Base-by-base conservation (phyloP, 1,140 invertebrate genomes). In the Pinna nobilis region DNA sequence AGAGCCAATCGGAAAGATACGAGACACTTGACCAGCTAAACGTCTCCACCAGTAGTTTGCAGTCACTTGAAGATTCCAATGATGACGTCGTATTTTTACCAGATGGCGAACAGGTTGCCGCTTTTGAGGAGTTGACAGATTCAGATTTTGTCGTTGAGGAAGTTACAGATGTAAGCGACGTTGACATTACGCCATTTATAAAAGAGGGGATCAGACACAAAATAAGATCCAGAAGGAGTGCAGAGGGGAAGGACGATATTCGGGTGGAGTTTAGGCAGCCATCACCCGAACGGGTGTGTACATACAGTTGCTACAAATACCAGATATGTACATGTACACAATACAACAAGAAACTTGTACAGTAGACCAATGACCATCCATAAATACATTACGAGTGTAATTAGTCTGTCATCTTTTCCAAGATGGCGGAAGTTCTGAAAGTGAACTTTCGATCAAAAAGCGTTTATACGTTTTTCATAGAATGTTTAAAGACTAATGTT, bases 171-270 rank as follows among this genome's bases (percentile, higher is more conserved):
- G 20, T 33, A 30, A 51, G 30, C n/a, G 39, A 35, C 3, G 50
- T 57, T 5, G 37, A 51, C 3, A 51, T 63, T 3, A 65, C 61
- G 25, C 70, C 70, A 15, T 91, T 97, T 67, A 96, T 97, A 87
- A 97, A 97, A 90, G 95, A 93, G 88, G 92, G 94, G 92, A 91
- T 97, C 82, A 97, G 96, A 90, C 89, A 96, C 75, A 95, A 95
- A 74, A 94, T 97, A 79, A 94, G 96, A 88, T 94, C 93, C 65
- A 96, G 96, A 87, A 92, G 95, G 80, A 93, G 84, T 68, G 82
- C 80, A 5, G 84, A 86, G 35, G 90, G 90, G 33, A 83, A 87
- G 59, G 84, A 83, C 9, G 79, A 82, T 30, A 65, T 85, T 33
- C 79, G 81, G 51, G 68, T 83, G 32, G 80, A 83, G 51, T 81